Evolutionary conservation across 1,140 invertebrate species (phyloP).

Genomic region (Achatina immaculata): DNA sequence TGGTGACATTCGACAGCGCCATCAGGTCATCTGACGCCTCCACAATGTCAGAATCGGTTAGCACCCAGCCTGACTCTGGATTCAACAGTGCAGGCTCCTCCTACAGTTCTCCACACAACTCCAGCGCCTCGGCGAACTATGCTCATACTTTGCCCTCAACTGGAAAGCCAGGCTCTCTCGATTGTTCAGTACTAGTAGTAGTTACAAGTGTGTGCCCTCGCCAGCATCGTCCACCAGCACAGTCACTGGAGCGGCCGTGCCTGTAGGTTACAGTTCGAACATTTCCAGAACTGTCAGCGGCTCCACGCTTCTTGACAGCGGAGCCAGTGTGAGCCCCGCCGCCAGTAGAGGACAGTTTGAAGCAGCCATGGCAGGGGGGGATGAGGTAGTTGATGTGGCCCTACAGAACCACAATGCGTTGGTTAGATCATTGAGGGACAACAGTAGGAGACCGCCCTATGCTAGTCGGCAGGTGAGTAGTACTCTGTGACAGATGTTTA

Average conservation of each 20-base stretch:
- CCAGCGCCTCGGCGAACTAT: not conserved
- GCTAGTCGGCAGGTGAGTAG: slow-evolving; percentile 3
- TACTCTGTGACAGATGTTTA: too few species aligned
- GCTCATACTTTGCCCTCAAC: too few species aligned
- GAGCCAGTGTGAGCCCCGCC: not conserved
- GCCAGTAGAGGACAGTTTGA: not conserved
- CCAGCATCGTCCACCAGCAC: not conserved
- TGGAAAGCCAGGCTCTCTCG: not conserved
- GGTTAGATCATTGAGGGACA: slow-evolving; percentile 39
- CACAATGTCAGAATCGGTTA: not conserved
- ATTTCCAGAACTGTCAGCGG: not conserved
- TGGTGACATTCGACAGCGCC: slow-evolving; percentile 27
- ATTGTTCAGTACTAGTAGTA: not conserved
- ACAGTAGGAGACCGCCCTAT: slow-evolving; percentile 1
- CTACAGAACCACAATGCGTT: slow-evolving; percentile 42
- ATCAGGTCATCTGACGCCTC: slow-evolving; percentile 1
- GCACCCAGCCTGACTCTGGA: not conserved
- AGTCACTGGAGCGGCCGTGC: not conserved
- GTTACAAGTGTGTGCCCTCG: not conserved
- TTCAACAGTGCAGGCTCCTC: not conserved
- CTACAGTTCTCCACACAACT: too few species aligned
- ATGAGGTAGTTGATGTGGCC: slow-evolving; percentile 36
- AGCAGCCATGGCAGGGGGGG: not conserved
- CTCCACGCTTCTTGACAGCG: not conserved
- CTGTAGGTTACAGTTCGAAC: not conserved